Conservation (phyloP, 2,113 vertebrate species). For the Suricata suricatta region DNA sequence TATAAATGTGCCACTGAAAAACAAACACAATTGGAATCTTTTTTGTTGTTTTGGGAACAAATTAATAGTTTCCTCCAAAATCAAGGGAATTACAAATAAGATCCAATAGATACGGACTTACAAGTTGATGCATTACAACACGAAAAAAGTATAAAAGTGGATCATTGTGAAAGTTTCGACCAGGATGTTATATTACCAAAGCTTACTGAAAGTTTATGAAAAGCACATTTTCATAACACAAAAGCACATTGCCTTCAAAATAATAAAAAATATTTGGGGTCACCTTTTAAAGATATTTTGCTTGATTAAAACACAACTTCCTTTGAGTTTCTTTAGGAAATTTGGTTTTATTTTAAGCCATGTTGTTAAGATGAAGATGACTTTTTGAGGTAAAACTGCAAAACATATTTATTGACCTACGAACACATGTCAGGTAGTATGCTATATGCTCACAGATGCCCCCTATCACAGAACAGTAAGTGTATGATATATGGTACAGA, state of each 20-base stretch:
- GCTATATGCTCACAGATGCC: not conserved
- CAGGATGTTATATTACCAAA: not conserved
- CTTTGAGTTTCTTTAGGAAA: not conserved
- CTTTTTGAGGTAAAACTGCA: not conserved
- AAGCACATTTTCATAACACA: not conserved
- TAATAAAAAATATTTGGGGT: not conserved
- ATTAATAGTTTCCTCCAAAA: not conserved
- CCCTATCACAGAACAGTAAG: not conserved
- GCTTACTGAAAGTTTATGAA: not conserved
- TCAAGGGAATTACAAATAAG: not conserved
- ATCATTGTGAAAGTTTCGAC: constrained; percentile 1
- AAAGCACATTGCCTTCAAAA: not conserved
- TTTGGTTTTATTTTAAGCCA: not conserved
- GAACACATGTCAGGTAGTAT: not conserved
- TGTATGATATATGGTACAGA: not conserved
- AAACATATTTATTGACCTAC: not conserved
- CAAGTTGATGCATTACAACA: not conserved
- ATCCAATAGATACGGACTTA: not conserved
- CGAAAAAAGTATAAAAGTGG: not conserved
- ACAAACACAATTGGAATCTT: not conserved
- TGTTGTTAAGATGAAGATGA: not conserved
- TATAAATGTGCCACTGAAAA: not conserved
- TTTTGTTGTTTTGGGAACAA: not conserved
- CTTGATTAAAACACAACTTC: constrained; percentile 11
- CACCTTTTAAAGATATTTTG: not conserved